Evolutionary conservation across 2,113 vertebrate genomes (phyloP).

Genomic region (Halcyon malimbica): DNA sequence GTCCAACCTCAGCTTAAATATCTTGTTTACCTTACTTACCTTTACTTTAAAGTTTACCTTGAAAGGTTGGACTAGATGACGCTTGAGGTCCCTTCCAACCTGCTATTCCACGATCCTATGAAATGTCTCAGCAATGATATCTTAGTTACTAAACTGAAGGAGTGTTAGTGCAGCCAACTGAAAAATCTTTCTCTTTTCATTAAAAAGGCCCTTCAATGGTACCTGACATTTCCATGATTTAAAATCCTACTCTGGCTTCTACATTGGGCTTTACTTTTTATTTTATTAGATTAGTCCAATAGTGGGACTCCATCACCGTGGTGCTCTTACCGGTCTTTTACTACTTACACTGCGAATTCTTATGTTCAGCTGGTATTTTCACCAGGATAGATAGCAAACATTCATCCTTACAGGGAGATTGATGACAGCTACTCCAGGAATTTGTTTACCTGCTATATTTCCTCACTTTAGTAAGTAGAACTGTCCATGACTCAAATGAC

Average conservation of each 20-base stretch:
- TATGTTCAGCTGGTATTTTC: neutral
- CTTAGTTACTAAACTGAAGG: neutral
- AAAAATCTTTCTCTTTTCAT: neutral
- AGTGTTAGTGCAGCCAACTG: neutral
- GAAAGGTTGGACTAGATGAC: too few relatives aligned
- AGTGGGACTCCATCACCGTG: neutral
- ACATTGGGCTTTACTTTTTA: rapidly evolving
- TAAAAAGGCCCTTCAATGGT: neutral
- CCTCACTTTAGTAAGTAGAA: neutral
- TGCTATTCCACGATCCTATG: too few relatives aligned
- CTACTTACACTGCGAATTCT: neutral
- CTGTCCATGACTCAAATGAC: neutral
- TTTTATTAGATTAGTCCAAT: neutral
- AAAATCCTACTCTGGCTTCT: neutral
- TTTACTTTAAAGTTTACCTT: too few relatives aligned
- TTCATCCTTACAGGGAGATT: neutral
- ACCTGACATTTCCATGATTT: neutral
- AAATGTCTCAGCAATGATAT: neutral
- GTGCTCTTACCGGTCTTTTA: neutral
- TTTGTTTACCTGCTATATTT: rapidly evolving
- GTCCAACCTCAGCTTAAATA: too few relatives aligned
- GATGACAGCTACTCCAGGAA: neutral
- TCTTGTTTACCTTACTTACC: too few relatives aligned
- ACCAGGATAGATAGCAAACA: neutral
- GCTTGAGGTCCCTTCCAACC: too few relatives aligned